These are phyloP conservation scores for Nannobrachium achirus DNA, from an alignment of 2,113 vertebrate genomes.

Conservation along the genomic window DNA sequence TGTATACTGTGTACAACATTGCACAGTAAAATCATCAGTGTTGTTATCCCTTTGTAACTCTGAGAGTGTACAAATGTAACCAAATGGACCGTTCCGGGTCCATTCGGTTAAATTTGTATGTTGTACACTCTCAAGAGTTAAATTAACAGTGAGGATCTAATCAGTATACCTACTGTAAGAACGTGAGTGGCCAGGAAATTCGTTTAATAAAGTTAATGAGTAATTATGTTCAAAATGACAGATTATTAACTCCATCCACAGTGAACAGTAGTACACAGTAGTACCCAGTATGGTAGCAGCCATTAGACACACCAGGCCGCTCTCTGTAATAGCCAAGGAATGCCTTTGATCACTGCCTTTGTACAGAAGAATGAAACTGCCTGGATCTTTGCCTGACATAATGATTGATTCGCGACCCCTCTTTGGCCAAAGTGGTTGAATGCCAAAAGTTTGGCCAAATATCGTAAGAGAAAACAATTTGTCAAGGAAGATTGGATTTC, in stretches of 20 bases:
- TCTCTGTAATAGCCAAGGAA: neutral
- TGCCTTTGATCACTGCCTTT: neutral
- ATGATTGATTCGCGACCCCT: neutral
- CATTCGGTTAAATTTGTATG: too few relatives aligned
- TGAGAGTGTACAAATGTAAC: too few relatives aligned
- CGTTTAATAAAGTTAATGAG: slow-evolving; percentile 1
- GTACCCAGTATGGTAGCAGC: neutral
- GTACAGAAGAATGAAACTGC: neutral
- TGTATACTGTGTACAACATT: too few relatives aligned
- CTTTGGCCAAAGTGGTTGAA: too few relatives aligned
- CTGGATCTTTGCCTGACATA: neutral
- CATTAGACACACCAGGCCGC: too few relatives aligned
- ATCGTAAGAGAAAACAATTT: too few relatives aligned
- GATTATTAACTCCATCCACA: neutral
- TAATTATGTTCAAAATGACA: neutral
- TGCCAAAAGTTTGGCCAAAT: too few relatives aligned
- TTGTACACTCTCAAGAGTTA: too few relatives aligned
- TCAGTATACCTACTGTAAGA: neutral
- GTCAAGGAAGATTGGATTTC: neutral
- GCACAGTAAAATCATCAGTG: too few relatives aligned
- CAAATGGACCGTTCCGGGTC: too few relatives aligned
- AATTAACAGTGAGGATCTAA: too few relatives aligned
- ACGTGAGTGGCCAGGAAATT: neutral
- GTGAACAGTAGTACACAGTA: neutral
- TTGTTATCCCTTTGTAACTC: too few relatives aligned